Conservation (phyloP, 2,797 vertebrate species). For the Chloroceryle inda region DNA sequence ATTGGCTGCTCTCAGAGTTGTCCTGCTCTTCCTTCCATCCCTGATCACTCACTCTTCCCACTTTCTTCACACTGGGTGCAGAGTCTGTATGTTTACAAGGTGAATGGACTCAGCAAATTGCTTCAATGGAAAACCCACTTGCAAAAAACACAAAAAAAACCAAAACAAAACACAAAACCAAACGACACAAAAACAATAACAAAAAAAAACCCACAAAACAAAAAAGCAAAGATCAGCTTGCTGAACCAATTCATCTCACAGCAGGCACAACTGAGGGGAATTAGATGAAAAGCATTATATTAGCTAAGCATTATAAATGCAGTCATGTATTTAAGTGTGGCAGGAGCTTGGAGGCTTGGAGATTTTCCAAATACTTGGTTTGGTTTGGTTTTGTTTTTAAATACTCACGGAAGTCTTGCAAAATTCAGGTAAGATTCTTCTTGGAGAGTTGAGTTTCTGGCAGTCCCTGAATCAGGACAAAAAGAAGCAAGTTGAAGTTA, state of each 20-base stretch:
- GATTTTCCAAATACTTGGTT: not conserved
- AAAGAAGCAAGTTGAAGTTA: not conserved
- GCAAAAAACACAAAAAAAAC: not conserved
- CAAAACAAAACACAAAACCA: too few relatives aligned
- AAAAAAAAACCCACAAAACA: too few relatives aligned
- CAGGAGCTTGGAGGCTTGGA: not conserved
- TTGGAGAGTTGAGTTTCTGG: not conserved
- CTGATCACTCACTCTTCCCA: not conserved
- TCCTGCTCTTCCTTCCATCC: slow-evolving; percentile 23
- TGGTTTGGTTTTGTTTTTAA: not conserved
- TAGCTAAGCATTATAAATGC: not conserved
- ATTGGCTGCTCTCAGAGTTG: not conserved
- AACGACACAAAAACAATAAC: too few relatives aligned
- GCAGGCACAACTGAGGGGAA: not conserved
- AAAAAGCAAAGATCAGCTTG: not conserved
- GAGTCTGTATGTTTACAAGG: accelerated
- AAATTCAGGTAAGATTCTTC: not conserved
- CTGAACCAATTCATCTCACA: not conserved
- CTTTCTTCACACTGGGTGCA: not conserved
- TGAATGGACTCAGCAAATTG: not conserved
- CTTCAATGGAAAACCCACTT: slow-evolving; percentile 27
- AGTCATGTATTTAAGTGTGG: not conserved
- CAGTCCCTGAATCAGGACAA: not conserved
- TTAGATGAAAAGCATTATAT: not conserved
- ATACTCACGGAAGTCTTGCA: not conserved